These are phyloP conservation scores for Nomada fabriciana DNA, from an alignment of 2,888 invertebrate genomes.

Conservation along the genomic window DNA sequence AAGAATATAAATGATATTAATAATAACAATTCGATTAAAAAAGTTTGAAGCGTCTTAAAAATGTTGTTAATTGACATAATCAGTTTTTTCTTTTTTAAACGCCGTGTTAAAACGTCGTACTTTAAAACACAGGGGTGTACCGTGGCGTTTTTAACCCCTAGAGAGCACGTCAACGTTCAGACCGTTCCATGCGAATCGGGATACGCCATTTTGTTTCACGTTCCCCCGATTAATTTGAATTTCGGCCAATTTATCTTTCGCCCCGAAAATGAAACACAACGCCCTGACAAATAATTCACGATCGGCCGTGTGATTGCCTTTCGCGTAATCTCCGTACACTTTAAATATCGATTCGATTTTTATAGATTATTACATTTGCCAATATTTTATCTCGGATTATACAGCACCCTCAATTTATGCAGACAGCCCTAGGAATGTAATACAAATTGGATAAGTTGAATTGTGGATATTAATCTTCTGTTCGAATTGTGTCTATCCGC, in stretches of 20 bases:
- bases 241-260: slow-evolving; percentile 52
- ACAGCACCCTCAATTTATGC: slow-evolving; percentile 45
- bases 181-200: slow-evolving; percentile 10
- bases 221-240: slow-evolving; percentile 47
- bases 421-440: slow-evolving; percentile 23
- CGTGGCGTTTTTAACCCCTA: slow-evolving; percentile 14
- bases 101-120: not conserved
- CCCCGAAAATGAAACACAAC: slow-evolving; percentile 35
- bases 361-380: slow-evolving; percentile 54
- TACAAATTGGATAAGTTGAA: slow-evolving; percentile 49
- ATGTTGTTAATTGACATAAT: too few species aligned
- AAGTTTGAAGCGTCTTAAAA: too few species aligned
- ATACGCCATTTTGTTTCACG: slow-evolving; percentile 38
- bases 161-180: slow-evolving; percentile 3
- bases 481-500: slow-evolving; percentile 11
- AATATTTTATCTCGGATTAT: slow-evolving; percentile 57
- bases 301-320: slow-evolving; percentile 45
- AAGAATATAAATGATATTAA: too few species aligned
- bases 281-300: slow-evolving; percentile 54
- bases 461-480: slow-evolving; percentile 43
- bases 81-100: not conserved
- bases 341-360: slow-evolving; percentile 61
- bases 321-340: slow-evolving; percentile 47
- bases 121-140: not conserved
- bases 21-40: too few species aligned